Base-by-base conservation (phyloP, 2,797 vertebrate genomes). In the Lophotriccus pileatus region DNA sequence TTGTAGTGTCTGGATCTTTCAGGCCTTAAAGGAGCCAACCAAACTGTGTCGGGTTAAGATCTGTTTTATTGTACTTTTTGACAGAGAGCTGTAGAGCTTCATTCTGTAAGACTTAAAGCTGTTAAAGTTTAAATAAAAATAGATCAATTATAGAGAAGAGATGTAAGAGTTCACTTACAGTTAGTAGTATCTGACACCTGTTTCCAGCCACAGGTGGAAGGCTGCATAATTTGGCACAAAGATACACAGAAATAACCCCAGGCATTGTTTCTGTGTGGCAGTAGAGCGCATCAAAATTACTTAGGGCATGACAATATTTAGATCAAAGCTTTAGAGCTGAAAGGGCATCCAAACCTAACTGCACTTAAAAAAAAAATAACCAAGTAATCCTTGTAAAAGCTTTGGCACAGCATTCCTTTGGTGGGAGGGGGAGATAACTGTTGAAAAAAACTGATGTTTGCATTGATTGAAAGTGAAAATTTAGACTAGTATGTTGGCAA, bases 261-360 rank as follows among this genome's bases (percentile, higher is more conserved):
- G 75, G 32, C 56, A 85, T 93, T 93, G 68, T 95, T 95, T 90
- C 70, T 77, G 7, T 12, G 7, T 64, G 44, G 49, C 6, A 2
- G 16, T 75, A 78, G 60, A 78, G 36, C 22, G 14, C 49, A 56
- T 73, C 39, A 55, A 50, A 67, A 53, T 82, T 79, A 47, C 63
- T 2, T 16, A 30, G 88, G 58, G 49, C 76, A 30, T 80, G 79
- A 44, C 44, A 74, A 59, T 85, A 80, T 67, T 91, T 80, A 83
- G 76, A 93, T 94, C 72, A 96, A 93, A 88, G 60, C 52, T 70
- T 93, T 92, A 32, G 73, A 77, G 47, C 63, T 93, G 56, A 90
- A 96, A 91, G 85, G 62, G 47, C 76, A 70, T 85, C 56, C 84
- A 89, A 87, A 84, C 47, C 5, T 58, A 63, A 46, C 34, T 67